A percentile compares a stretch with the other conserved stretches of the same genome.
Conservation (phyloP, 2,113 vertebrate species). For the Falco punctatus region DNA sequence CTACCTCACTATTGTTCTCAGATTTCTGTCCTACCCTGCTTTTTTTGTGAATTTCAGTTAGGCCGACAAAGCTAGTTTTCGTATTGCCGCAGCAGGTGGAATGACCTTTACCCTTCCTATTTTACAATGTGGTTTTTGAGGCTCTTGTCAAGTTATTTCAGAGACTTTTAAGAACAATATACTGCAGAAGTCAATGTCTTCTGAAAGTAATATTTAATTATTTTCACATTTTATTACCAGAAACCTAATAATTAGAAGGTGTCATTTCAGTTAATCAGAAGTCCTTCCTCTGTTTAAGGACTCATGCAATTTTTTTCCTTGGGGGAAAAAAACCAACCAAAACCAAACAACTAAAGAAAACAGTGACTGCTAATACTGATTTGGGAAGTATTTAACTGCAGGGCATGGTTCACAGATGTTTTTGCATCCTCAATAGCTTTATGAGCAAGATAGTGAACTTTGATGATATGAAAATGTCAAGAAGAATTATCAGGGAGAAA, state of each 20-base stretch:
- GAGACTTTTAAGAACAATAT: not conserved
- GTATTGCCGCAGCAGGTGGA: not conserved
- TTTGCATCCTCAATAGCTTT: not conserved
- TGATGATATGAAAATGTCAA: slow-evolving; percentile 23
- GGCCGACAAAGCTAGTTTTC: not conserved
- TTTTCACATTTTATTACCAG: not conserved
- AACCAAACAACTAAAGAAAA: not conserved
- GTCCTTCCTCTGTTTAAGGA: not conserved
- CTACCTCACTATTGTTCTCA: not conserved
- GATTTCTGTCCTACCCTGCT: not conserved
- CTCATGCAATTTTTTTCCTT: not conserved
- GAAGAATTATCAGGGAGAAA: not conserved
- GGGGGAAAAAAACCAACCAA: not conserved
- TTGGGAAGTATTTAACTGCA: not conserved
- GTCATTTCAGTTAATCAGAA: not conserved
- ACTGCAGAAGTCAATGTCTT: not conserved
- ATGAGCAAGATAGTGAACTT: not conserved
- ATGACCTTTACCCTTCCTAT: not conserved
- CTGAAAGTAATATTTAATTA: not conserved
- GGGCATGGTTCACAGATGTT: not conserved
- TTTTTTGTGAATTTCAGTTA: not conserved
- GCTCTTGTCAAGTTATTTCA: not conserved
- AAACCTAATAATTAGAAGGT: not conserved
- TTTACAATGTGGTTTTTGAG: not conserved
- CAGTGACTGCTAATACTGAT: not conserved